Evolutionary conservation across 2,113 vertebrate genomes (phyloP).

Genomic region (Cephalophus harveyi): DNA sequence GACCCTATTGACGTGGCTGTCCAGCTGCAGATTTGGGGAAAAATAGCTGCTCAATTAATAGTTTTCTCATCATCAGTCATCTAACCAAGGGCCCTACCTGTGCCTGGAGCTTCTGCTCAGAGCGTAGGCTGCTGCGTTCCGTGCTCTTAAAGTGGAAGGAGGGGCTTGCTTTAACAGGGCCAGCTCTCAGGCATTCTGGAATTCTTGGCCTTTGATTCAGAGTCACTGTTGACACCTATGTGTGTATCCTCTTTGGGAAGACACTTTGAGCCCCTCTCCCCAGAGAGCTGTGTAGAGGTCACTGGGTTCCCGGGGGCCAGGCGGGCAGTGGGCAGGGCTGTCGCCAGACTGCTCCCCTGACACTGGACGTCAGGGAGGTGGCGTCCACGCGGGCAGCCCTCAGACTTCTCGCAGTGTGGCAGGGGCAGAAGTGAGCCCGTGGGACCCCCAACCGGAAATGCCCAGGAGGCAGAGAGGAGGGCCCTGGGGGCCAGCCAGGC

Average conservation of each 20-base stretch:
- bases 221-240: rapidly evolving
- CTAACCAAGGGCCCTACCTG: background rate
- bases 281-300: background rate
- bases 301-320: rapidly evolving
- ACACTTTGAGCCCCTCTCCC: background rate
- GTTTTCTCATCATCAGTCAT: rapidly evolving
- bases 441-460: no score
- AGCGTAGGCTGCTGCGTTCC: background rate
- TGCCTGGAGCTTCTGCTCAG: background rate
- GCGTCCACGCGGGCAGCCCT: rapidly evolving
- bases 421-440: background rate
- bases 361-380: rapidly evolving
- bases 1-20: background rate
- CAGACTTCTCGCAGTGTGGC: background rate
- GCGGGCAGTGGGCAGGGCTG: background rate
- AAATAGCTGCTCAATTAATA: background rate
- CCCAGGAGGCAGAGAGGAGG: background rate
- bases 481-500: background rate
- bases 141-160: background rate
- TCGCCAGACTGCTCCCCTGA: rapidly evolving
- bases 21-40: no score
- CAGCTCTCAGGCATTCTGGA: background rate
- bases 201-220: no score
- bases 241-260: background rate
- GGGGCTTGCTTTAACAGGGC: background rate